phyloP scores from a whole-genome alignment of 2,797 vertebrate species.

The Masticophis lateralis region DNA sequence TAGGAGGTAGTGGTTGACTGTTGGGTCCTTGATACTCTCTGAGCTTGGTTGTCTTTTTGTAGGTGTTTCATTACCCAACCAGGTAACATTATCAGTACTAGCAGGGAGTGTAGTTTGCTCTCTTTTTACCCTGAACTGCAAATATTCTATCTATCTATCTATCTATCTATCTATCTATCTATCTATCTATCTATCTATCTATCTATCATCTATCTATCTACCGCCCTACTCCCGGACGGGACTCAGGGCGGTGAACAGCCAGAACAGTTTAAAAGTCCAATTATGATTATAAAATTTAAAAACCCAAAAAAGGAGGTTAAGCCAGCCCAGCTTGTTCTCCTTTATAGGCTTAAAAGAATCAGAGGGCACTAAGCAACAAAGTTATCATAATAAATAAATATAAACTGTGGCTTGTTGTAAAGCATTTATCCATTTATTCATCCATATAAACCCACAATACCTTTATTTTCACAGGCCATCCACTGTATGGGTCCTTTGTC shows the following conservation, averaged over 20 bases:
- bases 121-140: neutral
- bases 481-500: slow-evolving; percentile 97
- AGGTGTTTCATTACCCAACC: neutral
- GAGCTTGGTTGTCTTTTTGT: neutral
- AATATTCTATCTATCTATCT: no score
- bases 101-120: neutral
- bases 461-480: slow-evolving; percentile 99
- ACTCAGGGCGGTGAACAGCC: no score
- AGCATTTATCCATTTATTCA: neutral
- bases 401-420: neutral
- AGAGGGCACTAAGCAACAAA: no score
- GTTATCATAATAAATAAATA: neutral
- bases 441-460: slow-evolving; percentile 62
- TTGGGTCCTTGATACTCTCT: neutral
- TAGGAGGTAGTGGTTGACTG: no score
- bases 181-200: no score
- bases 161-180: no score
- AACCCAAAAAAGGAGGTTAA: no score
- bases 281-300: no score
- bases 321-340: no score
- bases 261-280: no score
- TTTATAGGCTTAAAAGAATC: neutral
- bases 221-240: no score
- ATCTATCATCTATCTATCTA: no score
- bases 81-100: neutral